Evolutionary conservation across 2,113 vertebrate species (phyloP).

Genomic region (Mustelus asterias): DNA sequence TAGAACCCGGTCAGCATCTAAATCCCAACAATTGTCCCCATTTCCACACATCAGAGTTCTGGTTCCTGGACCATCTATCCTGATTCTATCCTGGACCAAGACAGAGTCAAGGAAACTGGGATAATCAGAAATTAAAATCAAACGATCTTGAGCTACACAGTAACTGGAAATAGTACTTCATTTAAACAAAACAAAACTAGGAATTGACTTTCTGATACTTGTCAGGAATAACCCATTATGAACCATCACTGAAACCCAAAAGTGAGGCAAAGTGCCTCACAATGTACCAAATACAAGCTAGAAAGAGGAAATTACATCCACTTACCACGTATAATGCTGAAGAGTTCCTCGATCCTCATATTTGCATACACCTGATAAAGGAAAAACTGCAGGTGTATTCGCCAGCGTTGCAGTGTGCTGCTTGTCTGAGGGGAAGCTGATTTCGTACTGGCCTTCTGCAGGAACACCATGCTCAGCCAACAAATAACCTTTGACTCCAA

Average conservation of each 20-base stretch:
- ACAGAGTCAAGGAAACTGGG: neutral
- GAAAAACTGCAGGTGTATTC: slow-evolving; percentile 87
- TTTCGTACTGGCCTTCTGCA: slow-evolving; percentile 50
- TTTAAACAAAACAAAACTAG: neutral
- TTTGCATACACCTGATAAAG: slow-evolving; percentile 90
- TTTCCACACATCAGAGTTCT: neutral
- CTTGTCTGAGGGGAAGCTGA: slow-evolving; percentile 45
- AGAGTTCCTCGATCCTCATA: slow-evolving; percentile 94
- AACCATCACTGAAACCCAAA: neutral
- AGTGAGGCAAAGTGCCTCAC: neutral
- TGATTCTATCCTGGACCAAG: neutral
- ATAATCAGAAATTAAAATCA: neutral
- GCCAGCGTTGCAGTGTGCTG: slow-evolving; percentile 76
- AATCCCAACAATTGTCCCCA: too few species aligned
- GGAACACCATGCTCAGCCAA: slow-evolving; percentile 87
- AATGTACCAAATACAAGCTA: neutral
- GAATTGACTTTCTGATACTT: too few species aligned
- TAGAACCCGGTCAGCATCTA: neutral
- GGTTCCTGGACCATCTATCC: neutral
- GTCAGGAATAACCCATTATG: neutral
- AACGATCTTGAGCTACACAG: neutral
- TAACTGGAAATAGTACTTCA: neutral
- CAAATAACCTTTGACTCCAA: slow-evolving; percentile 78
- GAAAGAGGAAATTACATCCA: neutral
- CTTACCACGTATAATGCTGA: slow-evolving; percentile 90